Evolutionary conservation across 2,888 invertebrate genomes (phyloP).

Genomic region (Ichneumon xanthorius): DNA sequence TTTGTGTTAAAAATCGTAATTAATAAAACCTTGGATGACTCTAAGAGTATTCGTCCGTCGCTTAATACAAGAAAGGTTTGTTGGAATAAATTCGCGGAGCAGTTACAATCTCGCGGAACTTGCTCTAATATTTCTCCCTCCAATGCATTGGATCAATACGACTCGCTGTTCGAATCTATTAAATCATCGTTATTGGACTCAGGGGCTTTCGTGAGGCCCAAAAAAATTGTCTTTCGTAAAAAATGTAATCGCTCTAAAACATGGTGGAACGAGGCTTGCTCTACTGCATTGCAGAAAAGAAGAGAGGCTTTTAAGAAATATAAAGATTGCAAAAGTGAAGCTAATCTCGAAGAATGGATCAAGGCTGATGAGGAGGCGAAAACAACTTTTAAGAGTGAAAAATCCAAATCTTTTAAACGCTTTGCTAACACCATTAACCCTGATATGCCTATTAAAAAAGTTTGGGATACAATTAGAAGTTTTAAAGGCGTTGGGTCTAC

Average conservation of each 20-base stretch:
- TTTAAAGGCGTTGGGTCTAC: neutral
- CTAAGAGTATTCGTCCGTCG: neutral
- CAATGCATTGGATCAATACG: neutral
- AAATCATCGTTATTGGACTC: neutral
- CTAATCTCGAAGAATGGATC: neutral
- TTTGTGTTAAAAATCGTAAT: neutral
- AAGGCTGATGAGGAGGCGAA: neutral
- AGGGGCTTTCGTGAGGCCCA: neutral
- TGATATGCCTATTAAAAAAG: neutral
- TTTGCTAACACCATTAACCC: conserved; percentile 26
- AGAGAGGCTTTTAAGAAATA: neutral
- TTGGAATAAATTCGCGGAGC: neutral
- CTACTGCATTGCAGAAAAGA: too few species aligned
- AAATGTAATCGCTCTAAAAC: neutral
- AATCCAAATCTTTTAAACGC: conserved; percentile 11
- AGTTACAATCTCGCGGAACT: neutral
- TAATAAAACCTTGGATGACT: neutral
- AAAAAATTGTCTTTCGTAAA: neutral
- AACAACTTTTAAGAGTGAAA: neutral
- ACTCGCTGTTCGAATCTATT: neutral
- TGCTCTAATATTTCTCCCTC: neutral
- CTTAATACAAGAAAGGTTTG: neutral
- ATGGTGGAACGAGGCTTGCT: conserved; percentile 30
- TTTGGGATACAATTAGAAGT: conserved; percentile 23
- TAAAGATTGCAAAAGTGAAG: neutral